Evolutionary conservation across 1,140 invertebrate genomes (phyloP).

Genomic region (Tyrophagus putrescentiae): DNA sequence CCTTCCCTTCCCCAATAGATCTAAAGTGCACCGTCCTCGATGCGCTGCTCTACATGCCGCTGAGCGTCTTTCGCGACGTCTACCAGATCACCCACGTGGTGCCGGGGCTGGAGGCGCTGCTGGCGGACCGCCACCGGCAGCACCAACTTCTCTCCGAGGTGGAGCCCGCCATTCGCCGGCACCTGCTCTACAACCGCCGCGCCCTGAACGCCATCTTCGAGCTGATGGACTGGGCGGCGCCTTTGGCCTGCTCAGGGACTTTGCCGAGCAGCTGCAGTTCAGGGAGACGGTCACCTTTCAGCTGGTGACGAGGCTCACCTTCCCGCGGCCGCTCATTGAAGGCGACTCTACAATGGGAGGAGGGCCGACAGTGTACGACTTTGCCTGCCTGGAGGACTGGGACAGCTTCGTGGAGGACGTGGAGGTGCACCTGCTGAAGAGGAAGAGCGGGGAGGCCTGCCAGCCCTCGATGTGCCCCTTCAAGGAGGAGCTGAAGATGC

Average conservation of each 20-base stretch:
- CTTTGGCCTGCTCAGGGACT: constrained; percentile 40
- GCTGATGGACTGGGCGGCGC: constrained; percentile 42
- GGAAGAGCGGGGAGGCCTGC: too few relatives aligned
- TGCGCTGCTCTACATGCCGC: constrained; percentile 50
- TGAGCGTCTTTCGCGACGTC: constrained; percentile 52
- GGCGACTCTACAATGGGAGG: not conserved
- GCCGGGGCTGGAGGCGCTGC: constrained; percentile 43
- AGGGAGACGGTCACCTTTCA: not conserved
- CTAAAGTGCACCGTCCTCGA: constrained; percentile 41
- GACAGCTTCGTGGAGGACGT: constrained; percentile 5
- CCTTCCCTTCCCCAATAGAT: not conserved
- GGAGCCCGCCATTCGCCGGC: constrained; percentile 36
- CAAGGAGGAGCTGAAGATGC: too few relatives aligned
- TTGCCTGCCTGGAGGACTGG: not conserved
- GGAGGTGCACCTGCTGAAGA: not conserved
- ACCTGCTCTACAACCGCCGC: constrained; percentile 42
- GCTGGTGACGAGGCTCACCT: not conserved
- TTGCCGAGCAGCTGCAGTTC: not conserved
- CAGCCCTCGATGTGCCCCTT: too few relatives aligned
- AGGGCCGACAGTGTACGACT: not conserved
- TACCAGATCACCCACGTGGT: constrained; percentile 44
- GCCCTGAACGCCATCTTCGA: constrained; percentile 49
- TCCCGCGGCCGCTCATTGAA: not conserved
- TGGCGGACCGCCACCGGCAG: constrained; percentile 51
- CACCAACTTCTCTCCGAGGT: constrained; percentile 44